Conservation (phyloP, 2,113 vertebrate genomes). For the Phaethornis superciliosus region DNA sequence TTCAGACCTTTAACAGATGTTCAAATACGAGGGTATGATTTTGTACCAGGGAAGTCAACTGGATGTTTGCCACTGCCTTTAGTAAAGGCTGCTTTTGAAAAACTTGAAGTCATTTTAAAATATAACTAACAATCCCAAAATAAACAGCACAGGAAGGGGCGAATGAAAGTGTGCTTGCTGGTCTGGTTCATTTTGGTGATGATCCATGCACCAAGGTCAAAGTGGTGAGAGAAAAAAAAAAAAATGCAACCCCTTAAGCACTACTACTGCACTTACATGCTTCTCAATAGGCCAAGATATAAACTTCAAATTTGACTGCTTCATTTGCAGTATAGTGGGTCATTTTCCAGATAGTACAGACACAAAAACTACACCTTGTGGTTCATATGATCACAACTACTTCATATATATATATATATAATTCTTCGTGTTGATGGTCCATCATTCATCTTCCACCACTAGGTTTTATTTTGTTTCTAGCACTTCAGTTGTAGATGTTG, state of each 20-base stretch:
- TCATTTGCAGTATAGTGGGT: neutral
- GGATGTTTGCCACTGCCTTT: conserved; percentile 21
- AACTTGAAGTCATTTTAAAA: neutral
- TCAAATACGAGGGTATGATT: neutral
- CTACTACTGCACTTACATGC: neutral
- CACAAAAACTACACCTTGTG: neutral
- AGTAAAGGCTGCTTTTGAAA: conserved; percentile 2
- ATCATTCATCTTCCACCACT: neutral
- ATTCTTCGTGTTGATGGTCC: neutral
- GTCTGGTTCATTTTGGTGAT: neutral
- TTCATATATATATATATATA: neutral
- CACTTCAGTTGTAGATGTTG: neutral
- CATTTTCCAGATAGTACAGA: neutral
- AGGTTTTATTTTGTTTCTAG: neutral
- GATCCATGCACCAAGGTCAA: neutral
- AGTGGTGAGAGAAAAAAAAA: neutral
- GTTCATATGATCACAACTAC: neutral
- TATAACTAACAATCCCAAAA: conserved; percentile 36
- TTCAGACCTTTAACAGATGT: conserved; percentile 59
- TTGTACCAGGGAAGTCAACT: conserved; percentile 2
- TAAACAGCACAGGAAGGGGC: neutral
- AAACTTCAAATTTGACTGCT: neutral
- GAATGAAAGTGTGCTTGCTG: neutral
- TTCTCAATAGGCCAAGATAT: neutral
- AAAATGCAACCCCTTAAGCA: neutral